Conservation (phyloP, 2,113 vertebrate species). For the Tragelaphus strepsiceros region DNA sequence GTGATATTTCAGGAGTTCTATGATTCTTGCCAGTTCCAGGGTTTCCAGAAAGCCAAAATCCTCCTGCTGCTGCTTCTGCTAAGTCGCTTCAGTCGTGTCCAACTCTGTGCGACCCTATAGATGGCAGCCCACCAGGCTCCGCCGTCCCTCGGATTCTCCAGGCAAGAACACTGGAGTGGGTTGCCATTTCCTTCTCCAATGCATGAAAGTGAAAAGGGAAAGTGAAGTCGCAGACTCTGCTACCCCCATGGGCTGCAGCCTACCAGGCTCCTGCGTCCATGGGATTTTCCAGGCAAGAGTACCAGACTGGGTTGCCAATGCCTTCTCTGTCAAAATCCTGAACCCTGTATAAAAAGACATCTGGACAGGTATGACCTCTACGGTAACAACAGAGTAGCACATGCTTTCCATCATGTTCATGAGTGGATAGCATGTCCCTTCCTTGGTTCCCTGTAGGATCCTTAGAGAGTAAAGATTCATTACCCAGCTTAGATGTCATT, state of each 20-base stretch:
- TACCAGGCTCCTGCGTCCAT: background rate
- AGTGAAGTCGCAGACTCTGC: background rate
- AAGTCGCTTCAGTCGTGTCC: background rate
- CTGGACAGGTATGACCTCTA: background rate
- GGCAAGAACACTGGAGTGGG: background rate
- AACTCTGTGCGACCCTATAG: background rate
- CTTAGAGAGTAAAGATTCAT: background rate
- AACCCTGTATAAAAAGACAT: background rate
- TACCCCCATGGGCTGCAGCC: background rate
- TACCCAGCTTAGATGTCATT: background rate
- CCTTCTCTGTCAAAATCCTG: background rate
- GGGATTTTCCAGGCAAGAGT: background rate
- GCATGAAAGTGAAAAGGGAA: background rate
- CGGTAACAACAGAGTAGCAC: background rate
- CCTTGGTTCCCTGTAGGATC: too few species aligned
- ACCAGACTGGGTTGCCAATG: background rate
- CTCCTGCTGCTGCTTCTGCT: background rate
- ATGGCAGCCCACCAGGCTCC: background rate
- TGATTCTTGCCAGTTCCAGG: too few species aligned
- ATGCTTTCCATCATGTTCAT: background rate
- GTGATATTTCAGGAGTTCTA: fast-evolving
- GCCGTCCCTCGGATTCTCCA: fast-evolving
- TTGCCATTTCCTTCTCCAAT: background rate
- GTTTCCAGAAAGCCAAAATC: background rate
- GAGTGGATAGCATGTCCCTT: fast-evolving